Evolutionary conservation across 2,888 invertebrate species (phyloP).

Genomic region (Chaetogeoica ovagalla): DNA sequence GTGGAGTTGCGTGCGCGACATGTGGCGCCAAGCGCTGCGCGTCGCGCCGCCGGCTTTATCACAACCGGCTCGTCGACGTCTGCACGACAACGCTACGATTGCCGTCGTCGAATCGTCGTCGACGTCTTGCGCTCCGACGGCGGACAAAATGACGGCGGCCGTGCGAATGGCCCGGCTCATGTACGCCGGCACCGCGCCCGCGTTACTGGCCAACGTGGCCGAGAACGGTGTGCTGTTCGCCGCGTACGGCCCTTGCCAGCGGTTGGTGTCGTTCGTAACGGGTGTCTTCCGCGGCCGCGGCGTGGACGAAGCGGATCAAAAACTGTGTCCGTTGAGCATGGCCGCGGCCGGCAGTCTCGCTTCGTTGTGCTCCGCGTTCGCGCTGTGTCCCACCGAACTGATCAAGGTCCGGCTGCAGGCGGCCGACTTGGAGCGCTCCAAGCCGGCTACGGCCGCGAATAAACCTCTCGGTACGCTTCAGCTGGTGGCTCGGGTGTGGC

Average conservation of each 20-base stretch:
- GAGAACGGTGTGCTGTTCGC: constrained; percentile 86
- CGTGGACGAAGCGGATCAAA: not conserved
- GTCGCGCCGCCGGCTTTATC: not conserved
- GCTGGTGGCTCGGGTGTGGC: constrained; percentile 23
- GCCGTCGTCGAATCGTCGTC: not conserved
- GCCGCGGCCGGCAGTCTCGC: constrained; percentile 61
- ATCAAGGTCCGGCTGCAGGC: constrained; percentile 43
- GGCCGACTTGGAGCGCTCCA: constrained; percentile 62
- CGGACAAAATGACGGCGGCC: not conserved
- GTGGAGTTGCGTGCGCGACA: constrained; percentile 41
- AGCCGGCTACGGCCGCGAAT: not conserved
- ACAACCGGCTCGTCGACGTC: not conserved
- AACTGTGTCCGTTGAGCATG: constrained; percentile 61
- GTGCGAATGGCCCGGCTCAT: constrained; percentile 59
- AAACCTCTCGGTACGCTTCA: not conserved
- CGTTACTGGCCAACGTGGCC: constrained; percentile 92
- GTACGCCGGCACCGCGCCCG: constrained; percentile 93
- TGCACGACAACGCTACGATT: not conserved
- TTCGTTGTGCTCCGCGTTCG: constrained; percentile 63
- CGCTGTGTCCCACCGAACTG: constrained; percentile 58
- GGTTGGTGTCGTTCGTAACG: not conserved
- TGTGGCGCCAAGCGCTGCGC: constrained; percentile 24
- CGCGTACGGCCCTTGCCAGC: constrained; percentile 24
- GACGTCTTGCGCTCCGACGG: not conserved
- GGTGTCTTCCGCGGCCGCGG: not conserved